Conservation (phyloP, 2,113 vertebrate genomes). For the Miniopterus natalensis region DNA sequence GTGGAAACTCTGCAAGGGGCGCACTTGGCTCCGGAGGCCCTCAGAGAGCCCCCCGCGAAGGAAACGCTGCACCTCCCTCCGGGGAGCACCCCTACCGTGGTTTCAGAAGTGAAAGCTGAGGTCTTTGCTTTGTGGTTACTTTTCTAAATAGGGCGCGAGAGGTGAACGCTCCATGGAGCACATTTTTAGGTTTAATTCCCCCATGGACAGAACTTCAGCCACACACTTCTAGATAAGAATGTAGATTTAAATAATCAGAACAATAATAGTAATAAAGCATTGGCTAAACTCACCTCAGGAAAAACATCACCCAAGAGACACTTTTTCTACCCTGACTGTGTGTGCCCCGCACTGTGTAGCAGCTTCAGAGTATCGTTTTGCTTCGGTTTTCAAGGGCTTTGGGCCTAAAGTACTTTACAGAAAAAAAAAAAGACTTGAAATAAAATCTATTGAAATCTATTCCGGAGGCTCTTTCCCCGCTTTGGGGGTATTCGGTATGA, state of each 20-base stretch:
- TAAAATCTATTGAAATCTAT: not conserved
- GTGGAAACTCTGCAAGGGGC: not conserved
- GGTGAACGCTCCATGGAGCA: rapidly evolving
- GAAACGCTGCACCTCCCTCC: rapidly evolving
- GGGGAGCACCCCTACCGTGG: rapidly evolving
- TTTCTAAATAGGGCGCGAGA: not conserved
- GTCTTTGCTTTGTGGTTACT: not conserved
- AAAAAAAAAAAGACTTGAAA: not conserved
- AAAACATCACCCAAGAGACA: not conserved
- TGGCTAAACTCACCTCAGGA: not conserved
- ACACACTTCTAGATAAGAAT: not conserved
- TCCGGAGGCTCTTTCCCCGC: not conserved
- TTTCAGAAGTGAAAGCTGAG: not conserved
- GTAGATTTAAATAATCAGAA: not conserved
- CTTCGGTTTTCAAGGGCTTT: not conserved
- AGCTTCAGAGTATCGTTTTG: not conserved
- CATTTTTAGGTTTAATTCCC: not conserved
- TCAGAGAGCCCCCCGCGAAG: not conserved
- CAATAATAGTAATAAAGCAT: not conserved
- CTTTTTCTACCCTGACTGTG: no score
- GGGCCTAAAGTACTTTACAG: not conserved
- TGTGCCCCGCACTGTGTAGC: not conserved
- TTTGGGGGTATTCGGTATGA: not conserved
- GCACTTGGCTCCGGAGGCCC: rapidly evolving
- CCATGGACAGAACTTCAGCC: not conserved